Conservation (phyloP, 1,140 invertebrate species). For the Zeugodacus cucurbitae region DNA sequence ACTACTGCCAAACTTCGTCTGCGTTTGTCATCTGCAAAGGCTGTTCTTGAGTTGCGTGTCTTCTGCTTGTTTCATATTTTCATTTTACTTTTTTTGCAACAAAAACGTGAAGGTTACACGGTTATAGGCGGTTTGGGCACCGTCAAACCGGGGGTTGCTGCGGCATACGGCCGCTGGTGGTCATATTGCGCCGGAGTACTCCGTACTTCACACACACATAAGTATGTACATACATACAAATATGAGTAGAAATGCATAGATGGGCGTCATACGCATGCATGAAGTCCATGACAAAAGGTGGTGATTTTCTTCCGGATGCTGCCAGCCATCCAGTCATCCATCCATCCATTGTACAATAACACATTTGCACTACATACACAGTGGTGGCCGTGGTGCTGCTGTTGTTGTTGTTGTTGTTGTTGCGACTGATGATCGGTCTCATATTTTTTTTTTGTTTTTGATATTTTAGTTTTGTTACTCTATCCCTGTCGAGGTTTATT, state of each 20-base stretch:
- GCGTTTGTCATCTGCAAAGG: conserved; percentile 10
- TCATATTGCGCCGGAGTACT: not conserved
- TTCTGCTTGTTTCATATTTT: not conserved
- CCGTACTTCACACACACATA: not conserved
- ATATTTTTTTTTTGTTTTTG: not conserved
- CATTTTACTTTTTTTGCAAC: not conserved
- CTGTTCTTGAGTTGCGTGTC: conserved; percentile 22
- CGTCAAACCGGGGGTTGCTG: not conserved
- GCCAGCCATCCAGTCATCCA: not conserved
- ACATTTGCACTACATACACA: not conserved
- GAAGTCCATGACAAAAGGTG: not conserved
- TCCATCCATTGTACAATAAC: not conserved
- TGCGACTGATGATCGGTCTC: too few relatives aligned
- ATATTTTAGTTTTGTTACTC: not conserved
- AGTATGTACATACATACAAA: not conserved
- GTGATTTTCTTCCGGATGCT: conserved; percentile 37
- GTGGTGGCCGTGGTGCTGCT: not conserved
- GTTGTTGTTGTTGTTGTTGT: too few relatives aligned
- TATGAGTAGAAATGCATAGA: not conserved
- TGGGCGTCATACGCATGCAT: not conserved
- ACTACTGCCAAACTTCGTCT: not conserved
- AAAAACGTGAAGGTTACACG: not conserved
- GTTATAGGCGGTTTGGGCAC: not conserved
- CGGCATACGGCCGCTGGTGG: not conserved
- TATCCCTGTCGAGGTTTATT: not conserved